phyloP scores from a whole-genome alignment of 2,113 vertebrate species.

The Zosterops hypoxanthus region DNA sequence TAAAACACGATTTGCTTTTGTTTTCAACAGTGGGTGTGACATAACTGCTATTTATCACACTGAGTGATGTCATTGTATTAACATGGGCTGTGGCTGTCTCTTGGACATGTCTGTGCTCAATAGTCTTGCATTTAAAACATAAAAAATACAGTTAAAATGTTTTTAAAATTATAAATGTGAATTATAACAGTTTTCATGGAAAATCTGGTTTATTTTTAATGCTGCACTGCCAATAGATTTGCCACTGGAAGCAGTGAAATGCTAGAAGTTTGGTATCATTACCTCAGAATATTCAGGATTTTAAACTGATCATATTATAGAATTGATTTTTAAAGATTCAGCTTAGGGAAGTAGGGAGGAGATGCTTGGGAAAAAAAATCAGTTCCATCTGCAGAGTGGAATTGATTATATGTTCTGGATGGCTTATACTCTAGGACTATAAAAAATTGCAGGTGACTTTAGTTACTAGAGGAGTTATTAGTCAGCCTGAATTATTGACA shows the following conservation, averaged over 20 bases:
- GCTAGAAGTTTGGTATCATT: not conserved
- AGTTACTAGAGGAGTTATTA: conserved; percentile 41
- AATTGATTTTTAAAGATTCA: conserved; percentile 27
- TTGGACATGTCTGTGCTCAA: not conserved
- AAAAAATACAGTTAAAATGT: not conserved
- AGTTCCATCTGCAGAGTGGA: conserved; percentile 1
- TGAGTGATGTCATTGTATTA: not conserved
- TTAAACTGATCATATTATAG: conserved; percentile 1
- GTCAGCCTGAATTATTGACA: conserved; percentile 61
- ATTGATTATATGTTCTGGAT: conserved; percentile 57
- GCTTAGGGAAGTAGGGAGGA: not conserved
- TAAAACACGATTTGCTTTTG: not conserved
- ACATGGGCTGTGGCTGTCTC: not conserved
- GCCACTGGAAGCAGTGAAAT: not conserved
- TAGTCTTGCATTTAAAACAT: not conserved
- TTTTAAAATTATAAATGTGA: not conserved
- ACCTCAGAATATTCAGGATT: not conserved
- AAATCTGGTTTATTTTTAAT: not conserved
- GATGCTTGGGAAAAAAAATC: not conserved
- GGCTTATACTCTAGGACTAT: conserved; percentile 30
- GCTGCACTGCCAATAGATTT: not conserved
- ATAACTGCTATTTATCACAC: not conserved
- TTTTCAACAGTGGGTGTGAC: not conserved
- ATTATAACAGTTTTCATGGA: not conserved
- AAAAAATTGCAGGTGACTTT: conserved; percentile 65